phyloP scores from a whole-genome alignment of 2,113 vertebrate genomes.

The Columba janthina region DNA sequence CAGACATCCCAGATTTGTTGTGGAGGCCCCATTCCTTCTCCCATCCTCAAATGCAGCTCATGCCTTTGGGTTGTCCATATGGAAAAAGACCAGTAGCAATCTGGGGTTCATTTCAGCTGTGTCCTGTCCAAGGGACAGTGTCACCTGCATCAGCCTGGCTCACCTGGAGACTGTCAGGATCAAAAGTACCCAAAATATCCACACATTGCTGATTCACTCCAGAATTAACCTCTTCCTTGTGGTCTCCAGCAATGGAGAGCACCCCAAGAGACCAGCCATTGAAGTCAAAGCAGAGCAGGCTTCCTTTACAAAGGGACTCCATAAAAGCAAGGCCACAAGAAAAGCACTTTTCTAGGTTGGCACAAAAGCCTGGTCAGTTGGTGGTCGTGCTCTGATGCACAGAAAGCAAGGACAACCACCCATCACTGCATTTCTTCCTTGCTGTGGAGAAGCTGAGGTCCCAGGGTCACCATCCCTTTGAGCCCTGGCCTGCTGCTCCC shows the following conservation, averaged over 20 bases:
- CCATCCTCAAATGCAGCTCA: background rate
- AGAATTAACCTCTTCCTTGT: background rate
- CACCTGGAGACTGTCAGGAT: background rate
- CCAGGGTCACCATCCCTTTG: background rate
- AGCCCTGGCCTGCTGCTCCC: background rate
- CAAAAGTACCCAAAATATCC: background rate
- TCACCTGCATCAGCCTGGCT: background rate
- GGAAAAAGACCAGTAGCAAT: background rate
- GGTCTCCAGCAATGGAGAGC: background rate
- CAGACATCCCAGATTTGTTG: background rate
- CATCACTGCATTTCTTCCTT: background rate
- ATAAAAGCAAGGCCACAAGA: background rate
- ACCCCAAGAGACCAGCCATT: rapidly evolving
- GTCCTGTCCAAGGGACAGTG: background rate
- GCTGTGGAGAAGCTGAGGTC: background rate
- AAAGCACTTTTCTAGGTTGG: background rate
- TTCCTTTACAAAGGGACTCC: background rate
- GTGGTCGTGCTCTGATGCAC: background rate
- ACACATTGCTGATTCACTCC: constrained; percentile 18
- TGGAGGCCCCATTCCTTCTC: background rate
- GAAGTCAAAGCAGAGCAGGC: background rate
- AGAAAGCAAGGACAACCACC: background rate
- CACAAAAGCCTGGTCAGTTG: background rate
- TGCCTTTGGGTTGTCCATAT: rapidly evolving
- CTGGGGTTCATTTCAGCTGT: background rate